A percentile compares a stretch with the other conserved stretches of the same genome.
Evolutionary conservation across 2,888 invertebrate species (phyloP).

Genomic region (Teinopalpus imperialis): DNA sequence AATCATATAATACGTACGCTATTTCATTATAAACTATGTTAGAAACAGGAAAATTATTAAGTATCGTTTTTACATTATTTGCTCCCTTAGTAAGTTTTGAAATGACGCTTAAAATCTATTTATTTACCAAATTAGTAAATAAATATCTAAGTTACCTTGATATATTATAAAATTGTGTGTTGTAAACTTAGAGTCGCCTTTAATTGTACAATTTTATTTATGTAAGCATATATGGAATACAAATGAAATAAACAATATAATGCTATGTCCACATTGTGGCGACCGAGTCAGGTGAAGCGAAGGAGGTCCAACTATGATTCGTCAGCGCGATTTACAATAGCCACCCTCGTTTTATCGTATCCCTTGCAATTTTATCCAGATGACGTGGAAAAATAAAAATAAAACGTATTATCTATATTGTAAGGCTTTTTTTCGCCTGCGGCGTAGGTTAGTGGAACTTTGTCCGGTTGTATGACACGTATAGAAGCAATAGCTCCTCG

Average conservation of each 20-base stretch:
- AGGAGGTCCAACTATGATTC: constrained; percentile 64
- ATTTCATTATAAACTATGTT: no score
- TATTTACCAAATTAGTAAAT: no score
- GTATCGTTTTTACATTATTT: no score
- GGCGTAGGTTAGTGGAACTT: constrained; percentile 26
- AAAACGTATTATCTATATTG: background rate
- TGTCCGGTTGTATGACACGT: constrained; percentile 27
- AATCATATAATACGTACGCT: no score
- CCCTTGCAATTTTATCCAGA: constrained; percentile 29
- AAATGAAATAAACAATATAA: constrained; percentile 10
- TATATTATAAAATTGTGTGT: no score
- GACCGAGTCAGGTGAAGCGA: constrained; percentile 68
- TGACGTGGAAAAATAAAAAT: constrained; percentile 14
- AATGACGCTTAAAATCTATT: no score
- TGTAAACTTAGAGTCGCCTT: constrained; percentile 1
- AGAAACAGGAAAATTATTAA: no score
- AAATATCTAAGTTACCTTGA: no score
- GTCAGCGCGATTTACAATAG: constrained; percentile 72
- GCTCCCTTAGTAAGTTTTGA: no score
- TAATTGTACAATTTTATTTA: no score
- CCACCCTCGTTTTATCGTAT: constrained; percentile 70
- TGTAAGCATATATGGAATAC: background rate
- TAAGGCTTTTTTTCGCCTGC: background rate
- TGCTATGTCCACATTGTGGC: constrained; percentile 47
- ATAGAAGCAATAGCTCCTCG: constrained; percentile 39